Evolutionary conservation across 2,888 invertebrate species (phyloP).

Genomic region (Clivina fossor): DNA sequence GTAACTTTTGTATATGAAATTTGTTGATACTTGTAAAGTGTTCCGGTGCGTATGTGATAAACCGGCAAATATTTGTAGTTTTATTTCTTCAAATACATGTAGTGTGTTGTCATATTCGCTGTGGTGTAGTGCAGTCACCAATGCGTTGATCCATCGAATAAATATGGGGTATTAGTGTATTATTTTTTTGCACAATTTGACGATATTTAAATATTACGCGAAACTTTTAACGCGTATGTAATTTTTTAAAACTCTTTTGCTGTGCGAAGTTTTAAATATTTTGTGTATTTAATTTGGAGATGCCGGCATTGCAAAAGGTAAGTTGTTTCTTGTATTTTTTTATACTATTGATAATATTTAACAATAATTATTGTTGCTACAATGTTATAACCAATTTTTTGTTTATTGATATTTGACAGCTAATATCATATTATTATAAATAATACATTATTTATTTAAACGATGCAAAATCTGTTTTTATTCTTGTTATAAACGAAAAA

Average conservation of each 20-base stretch:
- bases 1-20: conserved; percentile 30
- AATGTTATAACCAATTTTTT: not conserved
- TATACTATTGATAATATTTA: not conserved
- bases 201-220: conserved; percentile 5
- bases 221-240: conserved; percentile 7
- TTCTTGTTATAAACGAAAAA: too few relatives aligned
- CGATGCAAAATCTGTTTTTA: too few relatives aligned
- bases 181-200: too few relatives aligned
- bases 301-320: conserved; percentile 29
- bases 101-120: conserved; percentile 20
- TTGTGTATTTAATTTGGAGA: too few relatives aligned
- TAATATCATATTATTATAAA: too few relatives aligned
- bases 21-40: conserved; percentile 21
- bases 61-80: conserved; percentile 13
- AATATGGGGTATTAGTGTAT: conserved; percentile 24
- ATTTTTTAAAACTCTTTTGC: conserved; percentile 10
- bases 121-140: conserved; percentile 11
- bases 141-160: not conserved
- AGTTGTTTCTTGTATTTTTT: conserved; percentile 1
- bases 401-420: not conserved
- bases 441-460: too few relatives aligned
- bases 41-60: not conserved
- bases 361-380: not conserved
- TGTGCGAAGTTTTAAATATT: conserved; percentile 1
- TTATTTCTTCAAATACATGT: conserved; percentile 3